phyloP scores from a whole-genome alignment of 2,113 vertebrate species.

The Eulemur rufifrons region DNA sequence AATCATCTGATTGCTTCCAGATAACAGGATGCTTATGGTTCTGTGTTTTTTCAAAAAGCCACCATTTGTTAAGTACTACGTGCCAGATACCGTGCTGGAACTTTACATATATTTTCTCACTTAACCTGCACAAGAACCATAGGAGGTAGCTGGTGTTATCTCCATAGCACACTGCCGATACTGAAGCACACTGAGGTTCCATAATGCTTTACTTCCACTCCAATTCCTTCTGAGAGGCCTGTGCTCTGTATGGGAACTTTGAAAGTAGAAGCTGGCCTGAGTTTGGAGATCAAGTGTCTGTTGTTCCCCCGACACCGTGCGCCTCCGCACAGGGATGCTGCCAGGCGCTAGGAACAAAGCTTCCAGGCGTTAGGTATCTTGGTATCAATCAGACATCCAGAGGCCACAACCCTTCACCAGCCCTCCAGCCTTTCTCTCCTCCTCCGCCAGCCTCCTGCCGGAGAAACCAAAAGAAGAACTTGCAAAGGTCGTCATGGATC shows the following conservation, averaged over 20 bases:
- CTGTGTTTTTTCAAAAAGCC: background rate
- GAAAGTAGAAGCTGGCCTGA: background rate
- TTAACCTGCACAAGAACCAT: background rate
- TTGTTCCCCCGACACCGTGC: fast-evolving
- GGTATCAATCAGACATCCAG: background rate
- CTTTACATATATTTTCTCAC: background rate
- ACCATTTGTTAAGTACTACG: background rate
- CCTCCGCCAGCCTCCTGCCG: background rate
- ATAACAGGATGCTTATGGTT: background rate
- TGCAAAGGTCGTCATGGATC: background rate
- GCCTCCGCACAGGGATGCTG: background rate
- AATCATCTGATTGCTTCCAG: background rate
- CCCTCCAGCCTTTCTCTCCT: background rate
- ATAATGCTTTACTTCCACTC: background rate
- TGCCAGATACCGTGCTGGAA: background rate
- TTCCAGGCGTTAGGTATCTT: background rate
- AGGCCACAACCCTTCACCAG: background rate
- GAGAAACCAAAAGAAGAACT: constrained; percentile 73
- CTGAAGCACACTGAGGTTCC: background rate
- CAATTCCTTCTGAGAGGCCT: background rate
- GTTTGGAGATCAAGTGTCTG: background rate
- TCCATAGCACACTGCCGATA: background rate
- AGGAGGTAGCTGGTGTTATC: background rate
- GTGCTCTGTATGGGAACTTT: background rate
- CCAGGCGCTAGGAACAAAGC: no score